Base-by-base conservation (phyloP, 2,888 invertebrate genomes). In the Patella depressa region DNA sequence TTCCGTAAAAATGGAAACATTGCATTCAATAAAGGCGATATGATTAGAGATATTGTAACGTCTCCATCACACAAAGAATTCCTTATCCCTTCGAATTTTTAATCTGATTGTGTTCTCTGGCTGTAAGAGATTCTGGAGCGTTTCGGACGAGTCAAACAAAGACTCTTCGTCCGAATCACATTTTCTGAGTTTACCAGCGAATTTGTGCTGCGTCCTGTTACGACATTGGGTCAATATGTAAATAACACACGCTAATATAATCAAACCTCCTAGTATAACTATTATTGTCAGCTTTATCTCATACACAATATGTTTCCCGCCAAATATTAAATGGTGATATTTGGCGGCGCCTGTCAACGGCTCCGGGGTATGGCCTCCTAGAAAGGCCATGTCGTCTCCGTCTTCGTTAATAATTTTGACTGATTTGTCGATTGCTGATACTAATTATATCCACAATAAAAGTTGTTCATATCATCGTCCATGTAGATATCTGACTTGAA, bases 201-300 rank as follows among this genome's bases (percentile, higher is more conserved):
- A 53, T 72, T 79, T 77, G 1, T 45, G 45, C 0, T 45, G 7
- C 19, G 65, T 65, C 65, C 65, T 19, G 19, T 75, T 65, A 72
- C 82, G 72, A 71, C 84, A 84, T 78, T 84, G 84, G 34, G 82
- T n/a, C 19, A 81, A 74, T 34, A 84, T 84, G 76, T 84, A 84
- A 54, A 81, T 80, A 34, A 82, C 59, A 59, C 84, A 84, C 34
- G 78, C 81, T 1, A 82, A 73, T 65, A 84, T 79, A 74, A 82
- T 78, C 24, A 81, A 76, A 65, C 77, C 82, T 17, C 84, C 84
- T 45, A 84, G 72, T 53, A 80, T 77, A 55, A 84, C 79, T 19
- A 84, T 80, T 29, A 84, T 81, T 14, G 82, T 80, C 76, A 84
- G 76, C 73, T 84, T 84, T 70, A 84, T 81, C 53, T 84, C 81